Evolutionary conservation across 2,888 invertebrate species (phyloP), one percentile per base, ranked within the genome.

Genomic region (Boloria selene): DNA sequence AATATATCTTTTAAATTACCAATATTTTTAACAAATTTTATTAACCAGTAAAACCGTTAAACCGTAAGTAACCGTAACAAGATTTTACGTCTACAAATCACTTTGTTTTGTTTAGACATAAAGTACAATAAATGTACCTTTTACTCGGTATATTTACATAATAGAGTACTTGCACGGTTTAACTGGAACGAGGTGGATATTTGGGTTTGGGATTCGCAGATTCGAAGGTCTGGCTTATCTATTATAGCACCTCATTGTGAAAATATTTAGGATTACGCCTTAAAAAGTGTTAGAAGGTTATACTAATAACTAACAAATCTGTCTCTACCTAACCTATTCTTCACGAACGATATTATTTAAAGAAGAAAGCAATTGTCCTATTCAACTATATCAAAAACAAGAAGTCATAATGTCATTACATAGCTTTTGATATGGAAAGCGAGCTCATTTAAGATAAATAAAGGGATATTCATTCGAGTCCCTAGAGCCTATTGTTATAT

Each of bases 61-160:
- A n/a, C n/a, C n/a, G n/a, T n/a, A n/a, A n/a, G n/a, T n/a, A n/a
- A n/a, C n/a, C 31, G 31, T 38, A 7, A 31, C 5, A 31, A 2
- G 31, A 10, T 38, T 38, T 38, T 10, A 38, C 31, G 0, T 7
- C 10, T 38, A 38, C 10, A 38, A 38, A 38, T 10, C 31, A 38
- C 10, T 10, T 38, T 10, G 7, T 38, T 38, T 38, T 47, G 4
- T 7, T 17, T 10, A 22, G 17, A 45, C 17, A 45, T 17, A 47
- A 45, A 26, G 31, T 14, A 10, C 0, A 60, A 38, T 18, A 17
- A 49, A 4, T 45, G 38, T 22, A 22, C 14, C 17, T 31, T 17
- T 47, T 31, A 18, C 54, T 31, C 42, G 17, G 26, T 61, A 16
- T 62, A 54, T 59, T 59, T 54, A 63, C 63, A 55, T 49, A 55